Base-by-base conservation (phyloP, 2,888 invertebrate species). In the Macrophya annulata region DNA sequence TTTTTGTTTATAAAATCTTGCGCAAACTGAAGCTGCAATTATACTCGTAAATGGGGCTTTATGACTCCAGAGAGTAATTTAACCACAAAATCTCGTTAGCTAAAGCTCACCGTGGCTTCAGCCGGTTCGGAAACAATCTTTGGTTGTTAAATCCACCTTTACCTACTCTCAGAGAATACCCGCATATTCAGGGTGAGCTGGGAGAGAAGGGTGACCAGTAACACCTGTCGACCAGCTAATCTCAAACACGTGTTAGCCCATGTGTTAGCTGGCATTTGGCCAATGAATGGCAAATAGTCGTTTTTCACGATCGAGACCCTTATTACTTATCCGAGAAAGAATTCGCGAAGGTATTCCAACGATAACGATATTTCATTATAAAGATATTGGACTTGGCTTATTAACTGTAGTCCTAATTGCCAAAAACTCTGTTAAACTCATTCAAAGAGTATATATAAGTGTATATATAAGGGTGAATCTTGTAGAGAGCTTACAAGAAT, bases 151-250 rank as follows among this genome's bases (percentile, higher is more conserved):
- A 55, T 17, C 15, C 77, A 15, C 55, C 51, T 77, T 55, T 77
- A 48, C 77, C 31, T 72, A 72, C 15, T 45, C 72, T 45, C 72
- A 45, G 43, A 45, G 45, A 17, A 74, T 74, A 45, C 45, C 31
- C 62, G 71, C 76, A 10, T 45, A 45, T 21, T 31, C 37, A 31
- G 17, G 51, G 25, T n/a, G 37, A 45, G 15, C 37, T 17, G 77
- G 31, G 84, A 37, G 84, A 37, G 43, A 86, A 85, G 85, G 71
- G 37, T 77, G 72, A 89, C 88, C 88, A 87, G 89, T 89, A 88
- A 92, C 92, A 93, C 92, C 93, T 92, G 93, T 92, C 93, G 91
- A 88, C 88, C 89, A 89, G 91, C 92, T 93, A 92, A 93, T 92
- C 92, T 92, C 90, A 91, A 90, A 93, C 93, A 92, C 91, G 91